These are phyloP conservation scores for Rhyacophila evoluta DNA, from an alignment of 2,888 invertebrate species.

Conservation along the genomic window DNA sequence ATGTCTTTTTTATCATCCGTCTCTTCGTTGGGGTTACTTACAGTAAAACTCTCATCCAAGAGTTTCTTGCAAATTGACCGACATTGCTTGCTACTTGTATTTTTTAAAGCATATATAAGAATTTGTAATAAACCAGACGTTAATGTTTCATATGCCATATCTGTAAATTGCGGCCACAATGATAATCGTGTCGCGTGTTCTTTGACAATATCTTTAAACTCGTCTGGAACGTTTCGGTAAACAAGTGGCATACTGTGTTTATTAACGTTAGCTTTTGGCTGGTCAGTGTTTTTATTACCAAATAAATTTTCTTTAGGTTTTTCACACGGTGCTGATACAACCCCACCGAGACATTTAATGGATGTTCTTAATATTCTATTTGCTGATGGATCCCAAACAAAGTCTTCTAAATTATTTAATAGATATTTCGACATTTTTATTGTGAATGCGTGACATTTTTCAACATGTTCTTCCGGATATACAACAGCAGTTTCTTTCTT, in stretches of 20 bases:
- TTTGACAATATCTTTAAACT: constrained; percentile 73
- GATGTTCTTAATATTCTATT: constrained; percentile 82
- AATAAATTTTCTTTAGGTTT: constrained; percentile 65
- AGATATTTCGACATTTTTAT: constrained; percentile 80
- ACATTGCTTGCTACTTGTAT: constrained; percentile 69
- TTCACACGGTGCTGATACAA: constrained; percentile 69
- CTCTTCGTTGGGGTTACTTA: constrained; percentile 37
- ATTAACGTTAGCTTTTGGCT: constrained; percentile 57
- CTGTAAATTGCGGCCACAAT: constrained; percentile 82
- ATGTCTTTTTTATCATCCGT: constrained; percentile 59
- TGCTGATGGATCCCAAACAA: constrained; percentile 81
- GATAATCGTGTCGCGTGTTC: constrained; percentile 75
- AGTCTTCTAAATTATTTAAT: constrained; percentile 88
- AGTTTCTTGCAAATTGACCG: constrained; percentile 73
- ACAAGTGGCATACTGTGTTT: constrained; percentile 62
- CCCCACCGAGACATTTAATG: constrained; percentile 77
- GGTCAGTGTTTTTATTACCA: constrained; percentile 58
- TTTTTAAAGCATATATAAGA: constrained; percentile 72
- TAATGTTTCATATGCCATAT: constrained; percentile 76
- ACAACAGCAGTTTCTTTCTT: constrained; percentile 56
- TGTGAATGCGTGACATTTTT: constrained; percentile 74
- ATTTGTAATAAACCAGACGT: constrained; percentile 81
- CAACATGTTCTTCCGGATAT: constrained; percentile 66
- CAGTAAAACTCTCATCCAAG: constrained; percentile 73
- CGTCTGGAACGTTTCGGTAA: constrained; percentile 69